Evolutionary conservation across 2,797 vertebrate genomes (phyloP).

Genomic region (Anisognathus igniventris): DNA sequence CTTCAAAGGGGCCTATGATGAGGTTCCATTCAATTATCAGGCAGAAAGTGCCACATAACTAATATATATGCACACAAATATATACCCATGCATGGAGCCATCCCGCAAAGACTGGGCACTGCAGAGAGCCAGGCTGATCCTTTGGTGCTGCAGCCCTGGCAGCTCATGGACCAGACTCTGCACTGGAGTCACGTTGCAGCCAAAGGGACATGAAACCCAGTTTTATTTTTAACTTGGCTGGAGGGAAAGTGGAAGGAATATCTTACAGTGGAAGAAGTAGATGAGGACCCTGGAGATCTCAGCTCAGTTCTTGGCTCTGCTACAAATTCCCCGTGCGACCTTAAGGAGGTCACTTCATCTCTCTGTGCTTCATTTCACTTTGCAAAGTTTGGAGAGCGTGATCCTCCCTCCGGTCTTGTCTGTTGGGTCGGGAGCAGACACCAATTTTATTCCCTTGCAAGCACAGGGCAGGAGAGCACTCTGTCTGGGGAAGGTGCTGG

Average conservation of each 20-base stretch:
- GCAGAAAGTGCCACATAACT: constrained; percentile 1
- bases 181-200: background rate
- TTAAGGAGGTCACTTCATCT: background rate
- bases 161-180: background rate
- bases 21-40: constrained; percentile 38
- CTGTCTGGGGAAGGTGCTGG: background rate
- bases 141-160: background rate
- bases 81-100: accelerated
- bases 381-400: background rate
- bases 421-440: accelerated
- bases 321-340: background rate
- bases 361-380: constrained; percentile 22
- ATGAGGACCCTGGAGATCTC: constrained; percentile 19
- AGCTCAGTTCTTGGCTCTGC: background rate
- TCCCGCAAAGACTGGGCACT: background rate
- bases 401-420: background rate
- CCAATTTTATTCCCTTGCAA: background rate
- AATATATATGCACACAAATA: background rate
- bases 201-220: background rate
- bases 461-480: accelerated
- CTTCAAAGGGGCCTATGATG: constrained; percentile 49
- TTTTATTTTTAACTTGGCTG: constrained; percentile 19
- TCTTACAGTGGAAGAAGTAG: background rate
- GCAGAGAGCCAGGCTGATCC: background rate
- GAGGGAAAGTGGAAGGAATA: background rate